Percentiles rank a stretch among this genome's conserved stretches.
Conservation (phyloP, 2,113 vertebrate genomes). For the Orycteropus afer region DNA sequence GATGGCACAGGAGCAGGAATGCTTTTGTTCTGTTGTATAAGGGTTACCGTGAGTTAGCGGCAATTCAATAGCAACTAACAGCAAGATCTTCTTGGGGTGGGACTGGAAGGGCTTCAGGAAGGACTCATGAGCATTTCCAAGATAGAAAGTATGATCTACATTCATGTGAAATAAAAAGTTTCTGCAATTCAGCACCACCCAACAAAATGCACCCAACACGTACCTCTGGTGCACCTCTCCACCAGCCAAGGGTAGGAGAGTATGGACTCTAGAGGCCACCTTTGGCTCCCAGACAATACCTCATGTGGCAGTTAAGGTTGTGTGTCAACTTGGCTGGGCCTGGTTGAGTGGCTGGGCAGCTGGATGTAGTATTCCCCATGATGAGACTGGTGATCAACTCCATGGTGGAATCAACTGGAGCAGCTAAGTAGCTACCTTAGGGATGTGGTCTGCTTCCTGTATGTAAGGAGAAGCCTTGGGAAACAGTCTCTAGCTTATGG, state of each 20-base stretch:
- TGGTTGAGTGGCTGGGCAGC: no score
- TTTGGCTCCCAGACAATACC: not conserved
- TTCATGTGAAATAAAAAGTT: not conserved
- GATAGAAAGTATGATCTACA: not conserved
- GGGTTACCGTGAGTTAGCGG: not conserved
- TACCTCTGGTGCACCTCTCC: fast-evolving
- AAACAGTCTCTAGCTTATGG: no score
- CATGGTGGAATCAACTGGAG: no score
- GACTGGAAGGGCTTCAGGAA: not conserved
- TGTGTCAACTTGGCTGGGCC: no score
- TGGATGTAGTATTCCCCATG: no score
- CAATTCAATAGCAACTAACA: not conserved
- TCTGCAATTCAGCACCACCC: not conserved
- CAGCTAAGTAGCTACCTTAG: no score
- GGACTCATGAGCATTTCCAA: not conserved
- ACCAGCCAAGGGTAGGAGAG: not conserved
- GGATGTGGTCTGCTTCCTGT: no score
- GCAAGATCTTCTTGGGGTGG: not conserved
- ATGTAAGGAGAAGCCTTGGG: no score
- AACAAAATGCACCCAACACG: not conserved
- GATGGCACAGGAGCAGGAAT: not conserved
- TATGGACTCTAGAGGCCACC: fast-evolving
- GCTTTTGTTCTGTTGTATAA: not conserved
- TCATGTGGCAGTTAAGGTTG: no score
- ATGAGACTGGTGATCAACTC: no score